phyloP scores from a whole-genome alignment of 2,888 invertebrate species.

The Chorisops tibialis region DNA sequence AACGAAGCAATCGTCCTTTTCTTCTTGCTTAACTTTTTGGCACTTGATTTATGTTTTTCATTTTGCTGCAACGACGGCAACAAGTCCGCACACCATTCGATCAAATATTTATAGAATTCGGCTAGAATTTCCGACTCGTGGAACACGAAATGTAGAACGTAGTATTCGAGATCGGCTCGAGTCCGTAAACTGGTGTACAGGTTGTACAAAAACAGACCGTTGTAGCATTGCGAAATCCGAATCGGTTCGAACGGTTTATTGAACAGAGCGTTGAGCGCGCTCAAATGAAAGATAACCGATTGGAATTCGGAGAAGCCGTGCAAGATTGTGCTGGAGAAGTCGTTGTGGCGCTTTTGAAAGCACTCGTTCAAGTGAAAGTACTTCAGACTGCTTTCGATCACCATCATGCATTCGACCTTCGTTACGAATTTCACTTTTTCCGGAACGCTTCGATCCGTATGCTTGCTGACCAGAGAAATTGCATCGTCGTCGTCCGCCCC shows the following conservation, averaged over 20 bases:
- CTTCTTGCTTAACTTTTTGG: constrained; percentile 38
- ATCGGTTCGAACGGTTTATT: constrained; percentile 58
- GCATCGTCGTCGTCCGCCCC: constrained; percentile 35
- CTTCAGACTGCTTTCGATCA: constrained; percentile 44
- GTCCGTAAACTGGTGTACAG: constrained; percentile 61
- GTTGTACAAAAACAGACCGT: constrained; percentile 76
- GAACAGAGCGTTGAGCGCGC: constrained; percentile 61
- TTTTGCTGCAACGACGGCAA: constrained; percentile 42
- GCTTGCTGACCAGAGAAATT: constrained; percentile 37
- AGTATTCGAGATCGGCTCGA: constrained; percentile 56
- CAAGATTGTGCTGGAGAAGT: constrained; percentile 43
- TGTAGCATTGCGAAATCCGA: constrained; percentile 62
- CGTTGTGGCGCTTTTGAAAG: constrained; percentile 47
- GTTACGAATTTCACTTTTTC: constrained; percentile 43
- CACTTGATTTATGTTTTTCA: constrained; percentile 33
- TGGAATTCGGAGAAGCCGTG: constrained; percentile 51
- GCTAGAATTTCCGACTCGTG: constrained; percentile 45
- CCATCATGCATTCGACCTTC: constrained; percentile 46
- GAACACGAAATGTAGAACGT: constrained; percentile 55
- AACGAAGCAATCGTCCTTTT: constrained; percentile 43
- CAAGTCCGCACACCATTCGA: constrained; percentile 45
- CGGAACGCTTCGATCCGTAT: constrained; percentile 36
- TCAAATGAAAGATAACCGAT: constrained; percentile 46
- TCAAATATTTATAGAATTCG: constrained; percentile 46
- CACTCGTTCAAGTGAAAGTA: constrained; percentile 49